Evolutionary conservation across 2,888 invertebrate species (phyloP).

Genomic region (Listrodromus nycthemerus): DNA sequence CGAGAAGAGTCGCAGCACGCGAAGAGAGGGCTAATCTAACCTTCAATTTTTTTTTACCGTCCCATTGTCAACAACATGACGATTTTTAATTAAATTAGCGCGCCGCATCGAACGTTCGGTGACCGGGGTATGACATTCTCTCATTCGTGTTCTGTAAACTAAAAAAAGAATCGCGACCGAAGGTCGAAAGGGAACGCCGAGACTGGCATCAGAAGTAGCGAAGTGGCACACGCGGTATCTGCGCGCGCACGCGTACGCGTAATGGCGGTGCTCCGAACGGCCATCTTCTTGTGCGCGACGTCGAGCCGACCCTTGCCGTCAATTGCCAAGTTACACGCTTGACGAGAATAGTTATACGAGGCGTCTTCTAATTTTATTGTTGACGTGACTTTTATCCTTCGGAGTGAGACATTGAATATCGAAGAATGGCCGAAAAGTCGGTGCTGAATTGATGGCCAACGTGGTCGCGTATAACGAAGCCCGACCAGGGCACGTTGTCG

Average conservation of each 20-base stretch:
- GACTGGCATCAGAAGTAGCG: slow-evolving; percentile 46
- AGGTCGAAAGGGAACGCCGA: slow-evolving; percentile 51
- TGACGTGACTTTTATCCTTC: slow-evolving; percentile 20
- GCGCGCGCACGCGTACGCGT: slow-evolving; percentile 30
- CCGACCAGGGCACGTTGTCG: neutral
- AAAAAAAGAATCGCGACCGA: slow-evolving; percentile 40
- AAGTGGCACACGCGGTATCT: slow-evolving; percentile 26
- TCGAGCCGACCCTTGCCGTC: slow-evolving; percentile 23
- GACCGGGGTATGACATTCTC: slow-evolving; percentile 41
- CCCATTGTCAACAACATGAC: slow-evolving; percentile 18
- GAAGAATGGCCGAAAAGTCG: neutral
- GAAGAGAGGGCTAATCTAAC: slow-evolving; percentile 40
- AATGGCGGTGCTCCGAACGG: slow-evolving; percentile 42
- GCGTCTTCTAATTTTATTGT: slow-evolving; percentile 32
- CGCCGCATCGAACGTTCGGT: slow-evolving; percentile 14
- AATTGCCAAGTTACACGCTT: slow-evolving; percentile 26
- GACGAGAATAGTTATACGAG: slow-evolving; percentile 30
- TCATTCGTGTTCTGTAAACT: slow-evolving; percentile 30
- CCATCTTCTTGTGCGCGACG: slow-evolving; percentile 39
- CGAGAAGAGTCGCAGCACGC: slow-evolving; percentile 22
- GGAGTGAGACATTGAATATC: neutral
- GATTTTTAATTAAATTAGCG: slow-evolving; percentile 62
- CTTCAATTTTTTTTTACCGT: slow-evolving; percentile 49
- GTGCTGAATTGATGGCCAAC: slow-evolving; percentile 4
- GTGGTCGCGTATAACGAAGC: neutral